Evolutionary conservation across 2,888 invertebrate genomes (phyloP).

Genomic region (Thalpophila matura): DNA sequence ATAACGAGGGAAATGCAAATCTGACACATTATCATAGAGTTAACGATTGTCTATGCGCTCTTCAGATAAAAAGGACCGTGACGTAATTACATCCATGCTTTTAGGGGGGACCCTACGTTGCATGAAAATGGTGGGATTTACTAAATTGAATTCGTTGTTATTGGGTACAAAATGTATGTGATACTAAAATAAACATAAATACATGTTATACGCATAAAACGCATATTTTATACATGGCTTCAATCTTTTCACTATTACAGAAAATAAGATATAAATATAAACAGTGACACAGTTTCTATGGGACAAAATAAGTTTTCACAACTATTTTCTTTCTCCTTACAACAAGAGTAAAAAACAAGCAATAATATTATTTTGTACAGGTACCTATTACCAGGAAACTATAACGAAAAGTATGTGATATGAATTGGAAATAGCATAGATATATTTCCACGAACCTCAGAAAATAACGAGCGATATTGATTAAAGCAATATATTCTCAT

Average conservation of each 20-base stretch:
- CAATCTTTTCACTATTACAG: background rate
- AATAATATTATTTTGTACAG: no score
- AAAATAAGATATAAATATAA: background rate
- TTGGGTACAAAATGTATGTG: background rate
- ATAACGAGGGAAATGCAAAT: conserved; percentile 81
- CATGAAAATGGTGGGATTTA: conserved; percentile 1
- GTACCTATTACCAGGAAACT: no score
- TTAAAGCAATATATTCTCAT: conserved; percentile 17
- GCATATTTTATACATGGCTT: no score
- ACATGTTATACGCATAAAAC: no score
- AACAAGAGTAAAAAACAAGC: no score
- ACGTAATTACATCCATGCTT: conserved; percentile 26
- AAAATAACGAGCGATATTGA: conserved; percentile 17
- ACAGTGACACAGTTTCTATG: no score
- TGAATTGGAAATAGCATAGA: conserved; percentile 1
- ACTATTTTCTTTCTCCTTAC: no score
- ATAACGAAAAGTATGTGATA: no score
- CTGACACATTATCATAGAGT: conserved; percentile 61
- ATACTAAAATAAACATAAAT: no score
- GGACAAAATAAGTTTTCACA: no score
- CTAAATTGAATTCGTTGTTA: conserved; percentile 7
- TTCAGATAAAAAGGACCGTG: conserved; percentile 62
- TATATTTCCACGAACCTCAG: background rate
- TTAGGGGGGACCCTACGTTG: background rate
- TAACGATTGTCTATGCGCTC: conserved; percentile 65